Evolutionary conservation across 2,113 vertebrate genomes (phyloP), one percentile per base, ranked within the genome.

Genomic region (Myxocyprinus asiaticus): DNA sequence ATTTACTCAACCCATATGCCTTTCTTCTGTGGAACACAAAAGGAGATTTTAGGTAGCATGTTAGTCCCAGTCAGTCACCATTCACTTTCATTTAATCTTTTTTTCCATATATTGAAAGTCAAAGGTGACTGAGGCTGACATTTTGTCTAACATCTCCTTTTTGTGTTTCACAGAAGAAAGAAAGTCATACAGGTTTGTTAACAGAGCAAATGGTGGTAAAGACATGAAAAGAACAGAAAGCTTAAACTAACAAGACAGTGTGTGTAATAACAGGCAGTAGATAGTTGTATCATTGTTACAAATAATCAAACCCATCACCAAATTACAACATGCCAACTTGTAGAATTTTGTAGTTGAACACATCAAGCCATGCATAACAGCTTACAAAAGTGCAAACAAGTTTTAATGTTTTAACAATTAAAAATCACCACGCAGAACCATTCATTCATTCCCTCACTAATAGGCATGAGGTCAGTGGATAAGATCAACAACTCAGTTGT

Each of bases 291-390:
- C 15, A 63, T 22, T n/a, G 1, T 61, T 63, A 14, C n/a, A 50
- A 63, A 58, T 15, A 58, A 63, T 63, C 71, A 56, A 64, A 72
- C 68, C 77, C 77, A 79, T 72, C 77, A 79, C 77, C 77, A 62
- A 33, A 70, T 51, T 50, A 45, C 43, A 53, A 45, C 59, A 79
- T 72, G 77, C 77, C 42, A 33, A 14, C 9, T 42, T 11, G 22
- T 17, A 68, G 51, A 45, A n/a, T 6, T 67, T 10, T 33, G 65
- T 6, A 65, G 42, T 65, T 44, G 3, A 33, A 63, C 48, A 44
- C 22, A 55, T 47, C 6, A 7, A 72, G 1, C 22, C 59, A 79
- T 65, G 61, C 61, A 65, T n/a, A 33, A 14, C 10, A 4, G 44
- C 9, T 4, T 65, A 7, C 6, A 58, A 53, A 53, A 58, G 55